Evolutionary conservation across 2,797 vertebrate genomes (phyloP).

Genomic region (Gastrophryne carolinensis): DNA sequence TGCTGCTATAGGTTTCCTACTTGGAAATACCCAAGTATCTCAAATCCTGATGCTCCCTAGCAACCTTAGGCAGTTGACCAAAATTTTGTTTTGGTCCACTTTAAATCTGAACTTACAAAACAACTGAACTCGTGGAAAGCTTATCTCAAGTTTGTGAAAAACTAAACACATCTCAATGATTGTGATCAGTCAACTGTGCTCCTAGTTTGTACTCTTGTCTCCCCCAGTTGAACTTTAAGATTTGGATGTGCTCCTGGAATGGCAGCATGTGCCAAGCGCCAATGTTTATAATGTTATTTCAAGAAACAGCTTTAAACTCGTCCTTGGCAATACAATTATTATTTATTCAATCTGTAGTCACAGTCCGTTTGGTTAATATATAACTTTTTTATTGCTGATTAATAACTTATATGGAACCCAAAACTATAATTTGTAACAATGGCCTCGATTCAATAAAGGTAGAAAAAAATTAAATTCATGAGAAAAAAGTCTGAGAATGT

Average conservation of each 20-base stretch:
- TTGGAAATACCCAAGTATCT: no score
- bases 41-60: no score
- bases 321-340: background rate
- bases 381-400: background rate
- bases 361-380: background rate
- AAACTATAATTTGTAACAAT: no score
- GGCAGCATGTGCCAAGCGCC: background rate
- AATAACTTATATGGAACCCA: no score
- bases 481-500: no score
- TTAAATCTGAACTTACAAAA: no score
- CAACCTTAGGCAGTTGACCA: no score
- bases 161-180: background rate
- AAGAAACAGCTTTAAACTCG: conserved; percentile 6
- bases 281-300: background rate
- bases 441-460: no score
- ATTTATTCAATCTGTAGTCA: background rate
- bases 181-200: background rate
- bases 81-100: no score
- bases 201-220: background rate
- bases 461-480: no score
- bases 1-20: no score
- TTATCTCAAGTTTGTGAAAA: background rate
- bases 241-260: background rate
- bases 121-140: no score
- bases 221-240: conserved; percentile 1